Evolutionary conservation across 2,888 invertebrate genomes (phyloP), one percentile per base, ranked within the genome.

Genomic region (Junonia oenone): DNA sequence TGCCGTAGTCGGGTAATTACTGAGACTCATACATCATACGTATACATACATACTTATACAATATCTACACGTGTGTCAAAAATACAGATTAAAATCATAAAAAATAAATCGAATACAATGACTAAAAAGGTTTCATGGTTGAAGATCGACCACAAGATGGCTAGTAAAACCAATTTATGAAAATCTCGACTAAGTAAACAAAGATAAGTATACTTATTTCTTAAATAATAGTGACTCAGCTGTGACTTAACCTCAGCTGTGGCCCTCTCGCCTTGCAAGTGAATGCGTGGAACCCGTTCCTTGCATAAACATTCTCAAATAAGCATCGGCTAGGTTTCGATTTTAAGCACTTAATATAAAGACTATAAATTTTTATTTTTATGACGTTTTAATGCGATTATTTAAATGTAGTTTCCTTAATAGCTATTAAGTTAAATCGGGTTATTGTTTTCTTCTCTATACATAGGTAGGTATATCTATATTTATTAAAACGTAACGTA

Each of bases 271-370:
- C 40, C 50, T 47, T 37, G 47, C 50, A 33, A 52, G 46, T 52
- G 52, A 50, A 53, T 50, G 51, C 35, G 26, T 45, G 43, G 19
- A 59, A 61, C 61, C 56, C 38, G 61, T 63, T 63, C 37, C 49
- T 60, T 63, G 61, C 56, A 52, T 61, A 57, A 59, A 61, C 50
- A 49, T 54, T 54, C 47, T 33, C 54, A 54, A 48, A 47, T 54
- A 54, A 47, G 33, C 48, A 54, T 54, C 47, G 46, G 45, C 51
- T 54, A 51, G 43, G 50, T 48, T 45, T 37, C 38, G 26, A 43
- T 49, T 49, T 38, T 40, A 19, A 40, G 11, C 38, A 40, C 38
- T 40, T 11, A 40, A 40, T 40, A 40, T 40, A 19, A 19, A 17
- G 11, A 40, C 17, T n/a, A 11, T 40, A 19, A 11, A 19, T 40